Base-by-base conservation (phyloP, 1,140 invertebrate species). In the Drosophila lacteicornis region DNA sequence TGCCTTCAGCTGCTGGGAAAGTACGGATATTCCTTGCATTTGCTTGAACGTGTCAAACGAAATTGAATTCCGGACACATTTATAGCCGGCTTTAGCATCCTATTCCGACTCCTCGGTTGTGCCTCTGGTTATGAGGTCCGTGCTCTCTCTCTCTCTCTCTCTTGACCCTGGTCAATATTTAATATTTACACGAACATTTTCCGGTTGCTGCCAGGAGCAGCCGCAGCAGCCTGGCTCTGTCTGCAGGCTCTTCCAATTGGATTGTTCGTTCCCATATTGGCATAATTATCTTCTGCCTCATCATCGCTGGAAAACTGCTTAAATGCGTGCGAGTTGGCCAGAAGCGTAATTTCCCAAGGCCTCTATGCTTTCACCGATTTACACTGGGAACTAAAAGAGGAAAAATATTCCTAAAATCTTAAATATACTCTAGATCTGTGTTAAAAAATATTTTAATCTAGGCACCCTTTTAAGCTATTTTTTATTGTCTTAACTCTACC, bases 1-100 rank as follows among this genome's bases (percentile, higher is more conserved):
- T 60, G 68, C 55, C 55, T 50, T 71, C 50, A 43, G 53, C 27
- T 58, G 51, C 53, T 36, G 38, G 27, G 30, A 17, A 25, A 40
- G 11, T 56, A n/a, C 33, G 36, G 46, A 70, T 57, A 49, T 58
- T 42, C 69, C 50, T 60, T 73, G 68, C 70, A 74, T 74, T 74
- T 74, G 27, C 68, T 43, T 38, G 70, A 42, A 74, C 51, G 73
- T 76, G 73, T 59, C 73, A 76, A 59, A 67, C 43, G 42, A 69
- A 78, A 78, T 77, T 78, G 75, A 78, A 77, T 77, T 77, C 56
- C 75, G 27, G 60, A 76, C 70, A 76, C 53, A 55, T 76, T 67
- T 56, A 49, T 68, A 45, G 67, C 33, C 47, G 25, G 67, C 62
- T 45, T 66, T 45, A 25, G 55, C 9, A 3, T 30, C 12, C 25